Base-by-base conservation (phyloP, 2,797 vertebrate species). In the Pempheris klunzingeri region DNA sequence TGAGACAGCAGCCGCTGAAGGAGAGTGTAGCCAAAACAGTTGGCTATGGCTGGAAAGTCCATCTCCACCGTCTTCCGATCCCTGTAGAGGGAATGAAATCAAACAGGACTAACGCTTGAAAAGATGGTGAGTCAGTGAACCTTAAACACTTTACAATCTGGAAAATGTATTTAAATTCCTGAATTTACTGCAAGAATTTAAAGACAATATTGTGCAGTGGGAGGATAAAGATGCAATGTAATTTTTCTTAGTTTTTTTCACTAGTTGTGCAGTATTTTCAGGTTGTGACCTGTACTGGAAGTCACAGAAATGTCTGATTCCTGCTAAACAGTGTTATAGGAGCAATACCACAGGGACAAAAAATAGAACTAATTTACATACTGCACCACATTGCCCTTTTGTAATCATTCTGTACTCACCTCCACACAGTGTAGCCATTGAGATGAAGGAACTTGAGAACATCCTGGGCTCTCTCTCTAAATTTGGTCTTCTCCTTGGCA, bases 391-490 rank as follows among this genome's bases (percentile, higher is more conserved):
- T 47, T 63, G n/a, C 17, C 38, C 26, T 49, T 20, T 39, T 44
- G 20, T 3, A 49, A 41, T 71, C 57, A 53, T 52, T 69, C 10
- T 76, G 34, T 58, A 32, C 83, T 72, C 89, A 97, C 98, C 98
- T 97, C 92, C 96, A 97, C 66, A 99, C 96, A 6, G 92, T 95
- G 86, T 96, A 99, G 60, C 98, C 97, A 70, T 96, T 99, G 62
- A 99, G 96, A 88, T 96, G 96, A 32, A 99, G 88, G 86, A 98
- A 99, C 91, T 97, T 99, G 67, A 99, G 95, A 79, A 98, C 94
- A 81, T 98, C 97, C 65, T 97, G 97, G 12, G 97, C 97, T 91
- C 95, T 96, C 57, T 97, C 97, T 90, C 96, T 90, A 69, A 97
- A 96, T 87, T 96, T 96, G 53, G 91, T 95, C 93, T 98, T 97